Evolutionary conservation across 2,113 vertebrate species (phyloP).

Genomic region (Dipodomys merriami): DNA sequence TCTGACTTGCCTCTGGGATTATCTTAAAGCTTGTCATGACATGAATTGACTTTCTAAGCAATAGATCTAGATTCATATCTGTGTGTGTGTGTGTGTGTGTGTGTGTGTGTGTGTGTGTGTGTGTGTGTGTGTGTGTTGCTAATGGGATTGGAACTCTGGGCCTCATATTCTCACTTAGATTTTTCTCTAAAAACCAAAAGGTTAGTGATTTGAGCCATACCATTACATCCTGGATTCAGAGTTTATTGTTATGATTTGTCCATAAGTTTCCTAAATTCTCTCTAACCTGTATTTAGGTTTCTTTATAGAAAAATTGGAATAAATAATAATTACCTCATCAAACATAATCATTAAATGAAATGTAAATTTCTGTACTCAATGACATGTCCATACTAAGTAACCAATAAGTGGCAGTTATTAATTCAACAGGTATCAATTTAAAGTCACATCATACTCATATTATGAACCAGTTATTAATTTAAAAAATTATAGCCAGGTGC

Average conservation of each 20-base stretch:
- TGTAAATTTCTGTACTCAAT: background rate
- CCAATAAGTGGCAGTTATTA: conserved; percentile 19
- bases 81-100: too few relatives aligned
- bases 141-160: too few relatives aligned
- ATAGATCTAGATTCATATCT: background rate
- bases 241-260: background rate
- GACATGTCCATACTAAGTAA: background rate
- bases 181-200: too few relatives aligned
- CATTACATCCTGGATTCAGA: background rate
- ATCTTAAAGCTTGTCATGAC: conserved; percentile 28
- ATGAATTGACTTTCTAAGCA: background rate
- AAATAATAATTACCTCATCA: background rate
- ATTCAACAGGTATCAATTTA: background rate
- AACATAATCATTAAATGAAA: conserved; percentile 18
- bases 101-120: too few relatives aligned
- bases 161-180: too few relatives aligned
- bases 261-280: background rate
- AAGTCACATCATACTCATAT: background rate
- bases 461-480: background rate
- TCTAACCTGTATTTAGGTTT: conserved; percentile 21
- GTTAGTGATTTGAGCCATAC: too few relatives aligned
- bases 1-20: background rate
- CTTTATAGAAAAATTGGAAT: conserved; percentile 38
- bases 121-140: too few relatives aligned
- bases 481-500: too few relatives aligned